Base-by-base conservation (phyloP, 2,113 vertebrate genomes). In the Alexandromys fortis region DNA sequence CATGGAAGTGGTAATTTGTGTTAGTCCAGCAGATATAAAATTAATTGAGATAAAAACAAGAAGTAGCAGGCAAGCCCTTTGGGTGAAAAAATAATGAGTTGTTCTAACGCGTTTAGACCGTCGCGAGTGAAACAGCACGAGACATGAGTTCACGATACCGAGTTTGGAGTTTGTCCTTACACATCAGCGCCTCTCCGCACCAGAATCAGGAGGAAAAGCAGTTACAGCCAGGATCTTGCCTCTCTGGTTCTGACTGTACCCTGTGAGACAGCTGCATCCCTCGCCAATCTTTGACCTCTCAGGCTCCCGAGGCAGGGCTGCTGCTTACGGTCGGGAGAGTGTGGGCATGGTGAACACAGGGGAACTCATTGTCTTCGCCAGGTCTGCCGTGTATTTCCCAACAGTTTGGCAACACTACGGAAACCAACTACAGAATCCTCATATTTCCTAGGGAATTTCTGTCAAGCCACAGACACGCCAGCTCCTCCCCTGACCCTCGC, bases 21-120 rank as follows among this genome's bases (percentile, higher is more conserved):
- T 85, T 90, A 96, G 63, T 97, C 90, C 89, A 33, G 95, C 79
- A 97, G 92, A 96, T 97, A 86, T 65, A 45, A 94, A 96, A 97
- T 97, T 97, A 96, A 97, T 95, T 97, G 97, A 98, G 96, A 95
- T 91, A 95, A 97, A 97, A 97, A 97, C 89, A 97, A 96, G 94
- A 97, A 95, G 87, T 89, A 92, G 91, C 95, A 95, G 92, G 92
- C 91, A 93, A 87, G 65, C 92, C 96, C 96, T 96, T 95, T 96
- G 94, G 97, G 97, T 87, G 83, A 90, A 92, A 94, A 95, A 67
- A 86, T 93, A 95, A 94, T 76, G 92, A 93, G 94, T 76, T 94
- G 68, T 76, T n/a, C 83, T 95, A 89, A 94, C 55, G 94, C 94
- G 33, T 96, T 89, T 72, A 78, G 95, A 97, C 93, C 93, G 47